Evolutionary conservation across 2,113 vertebrate species (phyloP).

Genomic region (Carassius gibelio): DNA sequence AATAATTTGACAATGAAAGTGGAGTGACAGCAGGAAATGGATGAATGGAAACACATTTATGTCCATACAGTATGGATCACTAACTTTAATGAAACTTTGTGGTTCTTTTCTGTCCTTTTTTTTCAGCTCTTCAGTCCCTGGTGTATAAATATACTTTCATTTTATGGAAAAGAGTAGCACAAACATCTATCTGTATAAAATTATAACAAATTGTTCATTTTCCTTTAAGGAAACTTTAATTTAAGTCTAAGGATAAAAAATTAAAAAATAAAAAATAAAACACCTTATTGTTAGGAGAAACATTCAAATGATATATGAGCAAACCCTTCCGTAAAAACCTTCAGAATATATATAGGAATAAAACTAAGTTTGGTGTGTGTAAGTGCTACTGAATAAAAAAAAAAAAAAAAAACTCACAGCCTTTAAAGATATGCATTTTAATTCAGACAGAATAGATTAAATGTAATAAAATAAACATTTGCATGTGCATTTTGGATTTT

Average conservation of each 20-base stretch:
- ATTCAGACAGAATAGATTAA: background rate
- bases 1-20: background rate
- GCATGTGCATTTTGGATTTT: background rate
- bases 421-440: no score
- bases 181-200: no score
- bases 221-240: no score
- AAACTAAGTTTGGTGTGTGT: no score
- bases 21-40: background rate
- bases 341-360: no score
- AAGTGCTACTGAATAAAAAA: no score
- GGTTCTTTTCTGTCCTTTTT: background rate
- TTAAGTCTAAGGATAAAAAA: no score
- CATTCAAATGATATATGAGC: background rate
- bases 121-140: background rate
- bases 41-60: background rate
- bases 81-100: background rate
- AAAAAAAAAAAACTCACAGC: no score
- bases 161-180: no score
- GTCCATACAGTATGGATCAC: no score
- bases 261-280: no score
- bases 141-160: background rate
- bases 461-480: background rate
- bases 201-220: no score
- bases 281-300: background rate
- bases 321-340: background rate